Conservation (phyloP, 2,113 vertebrate genomes). For the Cavia porcellus region DNA sequence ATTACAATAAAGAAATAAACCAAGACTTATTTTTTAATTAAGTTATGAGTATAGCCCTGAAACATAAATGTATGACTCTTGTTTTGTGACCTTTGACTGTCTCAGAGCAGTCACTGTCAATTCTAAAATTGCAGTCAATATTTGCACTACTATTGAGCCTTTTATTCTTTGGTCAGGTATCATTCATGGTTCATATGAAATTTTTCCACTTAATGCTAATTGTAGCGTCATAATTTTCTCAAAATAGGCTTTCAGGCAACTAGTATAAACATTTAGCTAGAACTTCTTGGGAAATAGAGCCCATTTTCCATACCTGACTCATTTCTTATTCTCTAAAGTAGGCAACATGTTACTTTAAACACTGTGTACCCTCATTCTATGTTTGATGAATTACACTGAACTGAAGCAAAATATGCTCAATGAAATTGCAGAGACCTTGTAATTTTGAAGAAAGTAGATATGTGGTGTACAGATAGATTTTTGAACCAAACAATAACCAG, state of each 20-base stretch:
- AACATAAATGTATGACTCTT: neutral
- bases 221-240: neutral
- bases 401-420: slow-evolving; percentile 12
- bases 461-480: neutral
- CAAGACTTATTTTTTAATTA: neutral
- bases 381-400: slow-evolving; percentile 31
- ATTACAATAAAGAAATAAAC: neutral
- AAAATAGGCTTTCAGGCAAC: neutral
- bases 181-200: slow-evolving; percentile 19
- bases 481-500: neutral
- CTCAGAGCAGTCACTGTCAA: slow-evolving; percentile 29
- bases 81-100: neutral
- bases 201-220: neutral
- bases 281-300: neutral
- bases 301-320: neutral
- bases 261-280: neutral
- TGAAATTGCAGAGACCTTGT: slow-evolving; percentile 27
- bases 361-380: neutral
- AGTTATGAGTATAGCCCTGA: neutral
- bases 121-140: neutral
- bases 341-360: neutral
- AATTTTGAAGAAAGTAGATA: neutral
- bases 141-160: slow-evolving; percentile 19
- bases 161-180: neutral
- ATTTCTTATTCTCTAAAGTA: neutral